Base-by-base conservation (phyloP, 2,888 invertebrate genomes). In the Hyalella azteca region DNA sequence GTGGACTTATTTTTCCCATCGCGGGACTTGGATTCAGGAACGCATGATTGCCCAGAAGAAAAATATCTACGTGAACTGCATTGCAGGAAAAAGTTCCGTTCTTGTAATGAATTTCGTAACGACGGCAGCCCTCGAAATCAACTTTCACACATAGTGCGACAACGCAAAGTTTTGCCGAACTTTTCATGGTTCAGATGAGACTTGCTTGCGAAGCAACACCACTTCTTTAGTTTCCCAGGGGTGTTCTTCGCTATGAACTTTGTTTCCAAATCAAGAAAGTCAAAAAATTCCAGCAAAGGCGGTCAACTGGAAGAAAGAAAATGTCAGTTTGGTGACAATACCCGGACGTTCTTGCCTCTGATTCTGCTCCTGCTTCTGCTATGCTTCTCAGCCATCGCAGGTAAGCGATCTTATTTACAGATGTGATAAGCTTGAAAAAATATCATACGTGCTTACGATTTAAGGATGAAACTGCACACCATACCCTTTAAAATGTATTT, bases 121-220 rank as follows among this genome's bases (percentile, higher is more conserved):
- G 66, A 66, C 29, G 32, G 66, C 7, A 36, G 36, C 19, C 9
- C 32, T 36, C 36, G 19, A 66, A 66, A 32, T 36, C 36, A 66
- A 66, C 36, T 66, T 66, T 66, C 66, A 29, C 32, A 29, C 19
- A n/a, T 66, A 66, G 36, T n/a, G 36, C 66, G 9, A 1, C 66
- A 36, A 36, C 5, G 19, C 19, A 36, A 36, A n/a, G 19, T 36
- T 29, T 22, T 66, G 2, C 66, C 32, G 39, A 66, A 32, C 36
- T 36, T 19, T 32, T n/a, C n/a, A 29, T 66, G 66, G 66, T 32
- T 36, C 66, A 66, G 66, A 66, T 66, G 66, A 66, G 36, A 29
- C 39, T 36, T 66, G 39, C 19, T 66, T 66, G 66, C 66, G 66
- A 66, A 66, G 66, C 66, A 36, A 29, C 66, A 66, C 66, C 66